Conservation (phyloP, 2,797 vertebrate genomes). For the Sternarchorhynchus goeldii region DNA sequence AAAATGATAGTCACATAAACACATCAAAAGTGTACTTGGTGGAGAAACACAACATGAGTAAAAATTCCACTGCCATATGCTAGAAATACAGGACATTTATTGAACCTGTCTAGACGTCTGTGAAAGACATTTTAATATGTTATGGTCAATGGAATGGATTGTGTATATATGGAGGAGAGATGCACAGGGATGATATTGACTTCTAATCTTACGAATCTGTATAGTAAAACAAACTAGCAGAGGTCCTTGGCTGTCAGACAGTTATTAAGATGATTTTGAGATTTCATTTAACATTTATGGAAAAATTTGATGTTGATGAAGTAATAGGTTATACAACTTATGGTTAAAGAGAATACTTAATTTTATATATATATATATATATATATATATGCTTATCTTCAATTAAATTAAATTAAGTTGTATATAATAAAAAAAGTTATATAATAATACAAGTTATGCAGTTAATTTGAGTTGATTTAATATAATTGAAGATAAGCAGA, state of each 20-base stretch:
- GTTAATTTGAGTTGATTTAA: too few species aligned
- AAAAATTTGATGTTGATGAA: background rate
- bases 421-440: too few species aligned
- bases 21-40: too few species aligned
- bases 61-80: background rate
- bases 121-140: constrained; percentile 58
- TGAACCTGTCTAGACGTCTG: constrained; percentile 40
- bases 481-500: too few species aligned
- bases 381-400: too few species aligned
- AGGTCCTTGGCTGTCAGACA: constrained; percentile 10
- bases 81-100: constrained; percentile 33
- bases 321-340: too few species aligned
- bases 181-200: constrained; percentile 47
- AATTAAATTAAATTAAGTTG: too few species aligned
- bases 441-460: too few species aligned
- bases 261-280: constrained; percentile 35
- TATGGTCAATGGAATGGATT: constrained; percentile 49
- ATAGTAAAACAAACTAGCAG: constrained; percentile 22
- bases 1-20: too few species aligned
- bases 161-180: constrained; percentile 57
- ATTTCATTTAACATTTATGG: background rate
- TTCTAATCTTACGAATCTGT: constrained; percentile 8
- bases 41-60: too few species aligned
- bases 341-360: too few species aligned
- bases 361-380: too few species aligned